Percentiles rank a stretch among this genome's conserved stretches.
These are phyloP conservation scores for Sesia apiformis DNA, from an alignment of 2,888 invertebrate species.

Conservation along the genomic window DNA sequence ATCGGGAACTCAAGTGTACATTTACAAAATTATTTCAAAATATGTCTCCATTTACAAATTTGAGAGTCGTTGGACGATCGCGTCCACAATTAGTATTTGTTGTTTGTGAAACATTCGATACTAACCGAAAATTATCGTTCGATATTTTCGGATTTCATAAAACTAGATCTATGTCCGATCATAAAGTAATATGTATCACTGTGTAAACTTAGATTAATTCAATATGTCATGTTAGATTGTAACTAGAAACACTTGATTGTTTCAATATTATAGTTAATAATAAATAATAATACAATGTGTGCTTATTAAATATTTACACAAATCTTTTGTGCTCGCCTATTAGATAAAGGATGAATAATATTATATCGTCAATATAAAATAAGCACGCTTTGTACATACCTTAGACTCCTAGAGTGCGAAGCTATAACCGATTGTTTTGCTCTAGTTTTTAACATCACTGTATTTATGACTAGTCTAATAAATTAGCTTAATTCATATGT, in stretches of 20 bases:
- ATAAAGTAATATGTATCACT: constrained; percentile 66
- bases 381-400: constrained; percentile 20
- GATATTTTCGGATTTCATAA: constrained; percentile 48
- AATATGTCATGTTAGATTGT: constrained; percentile 66
- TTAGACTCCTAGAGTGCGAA: constrained; percentile 65
- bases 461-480: constrained; percentile 45
- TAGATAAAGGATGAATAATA: not conserved
- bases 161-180: constrained; percentile 60
- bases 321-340: constrained; percentile 5
- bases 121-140: constrained; percentile 43
- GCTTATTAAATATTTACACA: constrained; percentile 13
- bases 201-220: constrained; percentile 65
- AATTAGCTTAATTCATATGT: constrained; percentile 61
- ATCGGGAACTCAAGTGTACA: no score
- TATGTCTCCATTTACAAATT: not conserved
- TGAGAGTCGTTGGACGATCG: constrained; percentile 67
- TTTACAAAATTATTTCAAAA: no score
- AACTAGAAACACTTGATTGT: constrained; percentile 54
- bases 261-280: constrained; percentile 36
- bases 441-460: constrained; percentile 62
- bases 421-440: constrained; percentile 71
- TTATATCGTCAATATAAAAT: constrained; percentile 7
- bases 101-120: constrained; percentile 36
- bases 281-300: constrained; percentile 33
- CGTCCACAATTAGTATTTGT: constrained; percentile 50